These are phyloP conservation scores for Corapipo altera DNA, from an alignment of 2,113 vertebrate genomes.

Conservation along the genomic window DNA sequence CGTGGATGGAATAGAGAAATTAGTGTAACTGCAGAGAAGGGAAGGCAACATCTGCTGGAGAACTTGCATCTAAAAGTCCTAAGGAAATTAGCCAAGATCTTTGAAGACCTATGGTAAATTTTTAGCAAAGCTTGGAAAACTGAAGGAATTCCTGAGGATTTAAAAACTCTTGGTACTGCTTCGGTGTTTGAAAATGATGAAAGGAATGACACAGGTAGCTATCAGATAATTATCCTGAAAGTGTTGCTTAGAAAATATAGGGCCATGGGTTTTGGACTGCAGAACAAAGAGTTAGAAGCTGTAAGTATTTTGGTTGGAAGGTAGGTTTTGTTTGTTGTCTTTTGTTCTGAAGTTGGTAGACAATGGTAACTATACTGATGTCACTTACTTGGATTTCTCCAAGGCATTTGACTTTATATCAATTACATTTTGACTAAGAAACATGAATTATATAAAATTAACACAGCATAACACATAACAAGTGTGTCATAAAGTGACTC, in stretches of 20 bases:
- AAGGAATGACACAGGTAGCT: background rate
- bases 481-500: background rate
- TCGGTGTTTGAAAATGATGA: background rate
- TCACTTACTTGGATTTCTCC: constrained; percentile 29
- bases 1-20: background rate
- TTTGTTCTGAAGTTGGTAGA: background rate
- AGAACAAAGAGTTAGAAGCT: background rate
- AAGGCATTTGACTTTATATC: background rate
- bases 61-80: background rate
- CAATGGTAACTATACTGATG: background rate
- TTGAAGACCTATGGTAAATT: background rate
- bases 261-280: background rate
- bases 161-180: background rate
- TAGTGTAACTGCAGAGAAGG: background rate
- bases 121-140: background rate
- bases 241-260: background rate
- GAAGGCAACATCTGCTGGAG: background rate
- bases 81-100: background rate
- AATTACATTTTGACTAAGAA: background rate
- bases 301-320: constrained; percentile 13
- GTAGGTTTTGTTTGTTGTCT: background rate
- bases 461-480: background rate
- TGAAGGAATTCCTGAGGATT: background rate
- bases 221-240: background rate
- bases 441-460: constrained; percentile 6